Conservation (phyloP, 2,888 invertebrate genomes). For the Tetramorium bicarinatum region DNA sequence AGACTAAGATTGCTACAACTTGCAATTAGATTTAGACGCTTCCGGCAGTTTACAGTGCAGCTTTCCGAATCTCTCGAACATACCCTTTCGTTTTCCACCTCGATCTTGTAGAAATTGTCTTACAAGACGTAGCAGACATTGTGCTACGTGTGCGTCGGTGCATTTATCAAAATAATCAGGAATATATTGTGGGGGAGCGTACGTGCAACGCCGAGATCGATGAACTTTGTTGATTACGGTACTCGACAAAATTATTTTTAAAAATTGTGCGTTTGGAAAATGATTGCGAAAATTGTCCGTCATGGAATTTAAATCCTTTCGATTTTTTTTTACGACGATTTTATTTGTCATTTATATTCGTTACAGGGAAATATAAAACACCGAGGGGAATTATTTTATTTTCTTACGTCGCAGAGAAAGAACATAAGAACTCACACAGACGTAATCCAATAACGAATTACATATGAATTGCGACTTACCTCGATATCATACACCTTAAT, state of each 20-base stretch:
- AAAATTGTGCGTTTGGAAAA: neutral
- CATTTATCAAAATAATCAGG: neutral
- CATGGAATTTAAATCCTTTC: neutral
- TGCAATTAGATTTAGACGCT: constrained; percentile 44
- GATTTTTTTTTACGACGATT: neutral
- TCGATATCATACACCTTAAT: neutral
- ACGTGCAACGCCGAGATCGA: neutral
- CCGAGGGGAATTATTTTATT: neutral
- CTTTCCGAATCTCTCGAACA: neutral
- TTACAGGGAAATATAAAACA: neutral
- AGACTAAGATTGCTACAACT: constrained; percentile 38
- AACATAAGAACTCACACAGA: no score
- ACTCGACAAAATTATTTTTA: no score
- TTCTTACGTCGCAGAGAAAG: neutral
- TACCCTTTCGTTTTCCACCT: neutral
- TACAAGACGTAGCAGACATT: neutral
- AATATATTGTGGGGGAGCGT: neutral
- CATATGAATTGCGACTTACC: no score
- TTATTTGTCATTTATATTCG: neutral
- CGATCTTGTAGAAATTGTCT: neutral
- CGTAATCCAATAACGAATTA: no score
- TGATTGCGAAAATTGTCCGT: neutral
- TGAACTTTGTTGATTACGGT: constrained; percentile 41
- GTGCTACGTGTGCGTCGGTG: neutral
- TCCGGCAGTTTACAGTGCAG: neutral